Base-by-base conservation (phyloP, 2,113 vertebrate species). In the Saimiri boliviensis region DNA sequence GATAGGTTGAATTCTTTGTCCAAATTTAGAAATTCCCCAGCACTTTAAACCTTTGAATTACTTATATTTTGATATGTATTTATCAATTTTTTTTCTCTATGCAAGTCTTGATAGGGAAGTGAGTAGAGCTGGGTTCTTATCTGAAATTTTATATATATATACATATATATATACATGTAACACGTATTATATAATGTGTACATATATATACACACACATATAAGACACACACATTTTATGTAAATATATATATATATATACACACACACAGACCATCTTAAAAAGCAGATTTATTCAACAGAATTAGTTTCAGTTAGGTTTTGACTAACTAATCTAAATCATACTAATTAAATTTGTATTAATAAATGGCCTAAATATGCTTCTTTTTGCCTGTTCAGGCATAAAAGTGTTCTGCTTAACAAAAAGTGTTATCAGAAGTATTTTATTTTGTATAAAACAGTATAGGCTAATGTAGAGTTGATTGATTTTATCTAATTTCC, bases 1-100 rank as follows among this genome's bases (percentile, higher is more conserved):
- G 71, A 52, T 30, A 63, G 40, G 63, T 83, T 70, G 49, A 93
- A 76, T 91, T 91, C n/a, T 93, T 94, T 91, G 32, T 81, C 89
- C 77, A 95, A 58, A 82, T 93, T n/a, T 5, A 80, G 30, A 89
- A 89, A 52, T 77, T 66, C 4, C 20, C 82, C 52, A 88, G 82
- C 32, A 40, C 21, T 68, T 88, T 21, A 49, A 71, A 27, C 45
- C 37, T 90, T 87, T 77, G 63, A 87, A 37, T 90, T 85, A 49
- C 73, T 92, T 81, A 58, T 14, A 60, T 13, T 20, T 85, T 20
- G 12, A 85, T 81, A 5, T 71, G 4, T 30, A 74, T 54, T 91
- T 8, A 90, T 25, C 60, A 42, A 14, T 25, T 8, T 3, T 14
- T 90, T 68, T 92, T 81, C 60, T 89, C 35, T 79, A 30, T 8